A percentile compares a stretch with the other conserved stretches of the same genome.
These are phyloP conservation scores for Melanotaenia boesemani DNA, from an alignment of 2,797 vertebrate genomes.

Conservation along the genomic window DNA sequence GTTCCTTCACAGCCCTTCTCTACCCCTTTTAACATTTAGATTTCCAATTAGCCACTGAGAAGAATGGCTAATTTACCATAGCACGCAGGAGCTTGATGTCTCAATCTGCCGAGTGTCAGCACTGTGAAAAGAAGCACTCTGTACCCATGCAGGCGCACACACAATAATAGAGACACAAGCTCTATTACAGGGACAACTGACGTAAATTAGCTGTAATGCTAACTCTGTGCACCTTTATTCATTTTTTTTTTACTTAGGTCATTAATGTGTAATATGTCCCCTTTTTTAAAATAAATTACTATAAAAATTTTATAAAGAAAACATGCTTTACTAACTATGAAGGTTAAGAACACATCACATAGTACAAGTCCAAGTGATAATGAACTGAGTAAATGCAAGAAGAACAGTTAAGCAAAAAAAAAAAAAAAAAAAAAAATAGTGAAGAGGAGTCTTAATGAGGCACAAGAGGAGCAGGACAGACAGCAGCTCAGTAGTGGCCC, in stretches of 20 bases:
- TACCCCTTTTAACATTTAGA: slow-evolving; percentile 91
- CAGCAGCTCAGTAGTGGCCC: slow-evolving; percentile 69
- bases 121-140: slow-evolving; percentile 89
- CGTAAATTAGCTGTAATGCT: not conserved
- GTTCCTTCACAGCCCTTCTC: slow-evolving; percentile 59
- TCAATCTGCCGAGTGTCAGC: slow-evolving; percentile 96
- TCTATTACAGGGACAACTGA: not conserved
- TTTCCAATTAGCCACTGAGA: slow-evolving; percentile 94
- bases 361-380: slow-evolving; percentile 35
- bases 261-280: not conserved
- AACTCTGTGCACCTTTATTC: not conserved
- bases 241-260: not conserved
- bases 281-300: no score
- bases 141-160: slow-evolving; percentile 75
- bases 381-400: slow-evolving; percentile 50
- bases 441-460: slow-evolving; percentile 66
- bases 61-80: slow-evolving; percentile 94
- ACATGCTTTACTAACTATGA: slow-evolving; percentile 28
- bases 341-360: slow-evolving; percentile 42
- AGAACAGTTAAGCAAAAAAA: slow-evolving; percentile 33
- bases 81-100: slow-evolving; percentile 90
- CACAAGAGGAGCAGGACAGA: slow-evolving; percentile 59
- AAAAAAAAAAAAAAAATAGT: slow-evolving; percentile 28
- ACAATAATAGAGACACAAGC: slow-evolving; percentile 74
- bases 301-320: slow-evolving; percentile 39